Percentiles rank a stretch among this genome's conserved stretches.
Conservation (phyloP, 2,888 invertebrate genomes). For the Pimpla rufipes region DNA sequence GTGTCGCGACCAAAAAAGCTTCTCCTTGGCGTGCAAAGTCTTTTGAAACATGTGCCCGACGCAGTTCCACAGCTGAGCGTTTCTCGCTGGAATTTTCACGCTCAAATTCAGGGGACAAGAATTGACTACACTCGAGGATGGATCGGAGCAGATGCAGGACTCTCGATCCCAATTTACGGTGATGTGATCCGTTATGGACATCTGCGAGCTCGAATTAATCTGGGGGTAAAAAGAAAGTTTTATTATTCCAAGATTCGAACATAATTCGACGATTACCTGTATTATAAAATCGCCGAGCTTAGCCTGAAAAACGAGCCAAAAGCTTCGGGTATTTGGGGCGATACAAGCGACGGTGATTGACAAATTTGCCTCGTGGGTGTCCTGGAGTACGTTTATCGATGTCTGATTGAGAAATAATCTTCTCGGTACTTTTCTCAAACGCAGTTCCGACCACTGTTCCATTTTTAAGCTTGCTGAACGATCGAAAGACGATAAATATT, state of each 20-base stretch:
- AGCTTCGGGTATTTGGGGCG: constrained; percentile 68
- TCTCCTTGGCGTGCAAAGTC: constrained; percentile 75
- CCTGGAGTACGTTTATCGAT: constrained; percentile 67
- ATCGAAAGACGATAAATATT: neutral
- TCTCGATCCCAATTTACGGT: constrained; percentile 66
- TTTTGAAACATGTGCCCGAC: constrained; percentile 78
- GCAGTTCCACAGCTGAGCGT: constrained; percentile 77
- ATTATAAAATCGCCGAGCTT: constrained; percentile 81
- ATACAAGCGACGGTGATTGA: constrained; percentile 78
- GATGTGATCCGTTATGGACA: constrained; percentile 69
- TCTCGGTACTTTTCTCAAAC: constrained; percentile 77
- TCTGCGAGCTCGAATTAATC: constrained; percentile 73
- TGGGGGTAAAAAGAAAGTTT: constrained; percentile 34
- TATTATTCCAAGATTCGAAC: neutral
- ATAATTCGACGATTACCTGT: constrained; percentile 65
- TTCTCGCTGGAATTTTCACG: constrained; percentile 73
- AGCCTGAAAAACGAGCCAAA: constrained; percentile 79
- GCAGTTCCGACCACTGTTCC: constrained; percentile 75
- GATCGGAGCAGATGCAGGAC: constrained; percentile 71
- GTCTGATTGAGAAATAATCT: constrained; percentile 77
- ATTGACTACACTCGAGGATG: constrained; percentile 36
- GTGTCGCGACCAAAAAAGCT: constrained; percentile 79
- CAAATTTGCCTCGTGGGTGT: constrained; percentile 62
- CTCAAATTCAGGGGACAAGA: constrained; percentile 72
- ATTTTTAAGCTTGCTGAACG: constrained; percentile 73